Conservation (phyloP, 2,113 vertebrate species). For the Siphamia tubifer region DNA sequence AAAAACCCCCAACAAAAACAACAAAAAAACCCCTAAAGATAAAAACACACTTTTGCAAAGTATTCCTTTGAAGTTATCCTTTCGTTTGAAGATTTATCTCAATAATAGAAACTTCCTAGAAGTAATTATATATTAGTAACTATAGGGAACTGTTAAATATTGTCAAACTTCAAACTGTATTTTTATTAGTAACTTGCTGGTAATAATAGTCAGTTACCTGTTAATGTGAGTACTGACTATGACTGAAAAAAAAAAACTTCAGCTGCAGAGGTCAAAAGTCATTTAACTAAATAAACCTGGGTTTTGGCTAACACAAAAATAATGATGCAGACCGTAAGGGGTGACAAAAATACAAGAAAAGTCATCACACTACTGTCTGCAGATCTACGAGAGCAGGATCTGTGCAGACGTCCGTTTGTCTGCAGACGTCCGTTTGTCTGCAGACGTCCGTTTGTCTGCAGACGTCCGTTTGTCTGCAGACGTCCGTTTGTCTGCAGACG, state of each 20-base stretch:
- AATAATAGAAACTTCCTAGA: conserved; percentile 22
- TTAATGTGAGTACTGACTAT: not conserved
- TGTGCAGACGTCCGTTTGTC: not conserved
- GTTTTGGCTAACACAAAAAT: too few species aligned
- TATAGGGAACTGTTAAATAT: too few species aligned
- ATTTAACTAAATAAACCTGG: not conserved
- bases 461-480: too few species aligned
- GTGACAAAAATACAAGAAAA: not conserved
- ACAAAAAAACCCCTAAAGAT: too few species aligned
- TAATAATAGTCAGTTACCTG: not conserved
- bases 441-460: not conserved
- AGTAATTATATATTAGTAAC: conserved; percentile 22
- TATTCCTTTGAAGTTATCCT: not conserved
- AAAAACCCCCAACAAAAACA: too few species aligned
- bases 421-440: too few species aligned
- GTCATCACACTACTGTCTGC: not conserved
- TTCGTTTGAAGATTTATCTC: too few species aligned
- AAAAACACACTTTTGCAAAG: not conserved
- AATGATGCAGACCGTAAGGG: not conserved
- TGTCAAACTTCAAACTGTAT: conserved; percentile 14
- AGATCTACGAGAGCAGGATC: not conserved
- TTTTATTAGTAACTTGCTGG: conserved; percentile 9
- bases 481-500: not conserved
- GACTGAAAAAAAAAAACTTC: not conserved
- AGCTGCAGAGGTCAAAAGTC: not conserved